Percentiles rank a stretch among this genome's conserved stretches.
These are phyloP conservation scores for Butorides virescens DNA, from an alignment of 2,113 vertebrate genomes.

Conservation along the genomic window DNA sequence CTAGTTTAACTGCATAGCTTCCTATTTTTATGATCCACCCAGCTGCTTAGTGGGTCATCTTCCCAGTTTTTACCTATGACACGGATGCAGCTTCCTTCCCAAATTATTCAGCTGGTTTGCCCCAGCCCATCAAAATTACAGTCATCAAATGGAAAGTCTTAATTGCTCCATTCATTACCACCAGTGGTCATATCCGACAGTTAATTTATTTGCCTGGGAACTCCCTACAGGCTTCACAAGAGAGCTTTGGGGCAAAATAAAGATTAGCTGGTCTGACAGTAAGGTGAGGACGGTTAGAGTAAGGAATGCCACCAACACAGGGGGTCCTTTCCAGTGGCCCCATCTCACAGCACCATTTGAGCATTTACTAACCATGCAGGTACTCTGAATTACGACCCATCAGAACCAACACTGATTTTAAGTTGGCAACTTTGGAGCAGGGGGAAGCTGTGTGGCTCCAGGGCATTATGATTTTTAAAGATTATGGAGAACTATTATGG, in stretches of 20 bases:
- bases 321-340: background rate
- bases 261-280: background rate
- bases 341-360: background rate
- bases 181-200: conserved; percentile 4
- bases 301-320: background rate
- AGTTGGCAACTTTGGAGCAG: fast-evolving
- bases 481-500: background rate
- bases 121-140: conserved; percentile 28
- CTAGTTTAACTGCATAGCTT: conserved; percentile 31
- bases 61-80: conserved; percentile 10
- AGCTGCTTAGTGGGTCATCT: conserved; percentile 19
- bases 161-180: conserved; percentile 48
- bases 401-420: background rate
- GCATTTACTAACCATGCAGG: background rate
- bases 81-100: conserved; percentile 16
- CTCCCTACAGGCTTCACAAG: background rate
- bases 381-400: background rate
- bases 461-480: background rate
- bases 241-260: background rate
- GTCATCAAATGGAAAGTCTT: conserved; percentile 50
- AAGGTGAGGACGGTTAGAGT: background rate
- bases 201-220: conserved; percentile 12
- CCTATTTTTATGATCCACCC: conserved; percentile 53
- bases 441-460: fast-evolving
- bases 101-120: background rate